Percentiles rank a stretch among this genome's conserved stretches.
These are phyloP conservation scores for Chalcosyrphus nemorum DNA, from an alignment of 2,888 invertebrate genomes.

Conservation along the genomic window DNA sequence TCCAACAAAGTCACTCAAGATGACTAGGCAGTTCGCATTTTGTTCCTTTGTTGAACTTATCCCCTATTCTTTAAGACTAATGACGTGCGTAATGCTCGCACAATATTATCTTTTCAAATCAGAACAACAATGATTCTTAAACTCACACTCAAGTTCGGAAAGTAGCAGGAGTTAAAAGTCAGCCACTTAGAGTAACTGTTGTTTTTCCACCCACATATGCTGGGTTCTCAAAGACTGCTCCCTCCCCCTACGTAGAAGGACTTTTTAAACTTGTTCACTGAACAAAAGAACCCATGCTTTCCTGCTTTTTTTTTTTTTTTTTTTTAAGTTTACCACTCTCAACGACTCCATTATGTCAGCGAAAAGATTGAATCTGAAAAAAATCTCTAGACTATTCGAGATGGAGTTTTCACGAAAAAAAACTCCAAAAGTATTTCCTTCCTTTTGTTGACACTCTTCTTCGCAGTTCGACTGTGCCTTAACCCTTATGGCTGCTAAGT, in stretches of 20 bases:
- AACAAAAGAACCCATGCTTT: conserved; percentile 37
- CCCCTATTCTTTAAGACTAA: not conserved
- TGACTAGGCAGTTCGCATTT: not conserved
- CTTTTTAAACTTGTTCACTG: conserved; percentile 34
- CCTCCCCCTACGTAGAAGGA: not conserved
- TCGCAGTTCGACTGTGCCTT: conserved; percentile 8
- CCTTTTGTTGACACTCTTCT: conserved; percentile 59
- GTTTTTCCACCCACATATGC: conserved; percentile 57
- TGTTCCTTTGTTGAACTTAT: conserved; percentile 19
- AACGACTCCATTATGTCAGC: conserved; percentile 54
- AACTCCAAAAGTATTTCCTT: conserved; percentile 54
- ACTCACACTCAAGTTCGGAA: not conserved
- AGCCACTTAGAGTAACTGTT: conserved; percentile 59
- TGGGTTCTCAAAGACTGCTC: conserved; percentile 33
- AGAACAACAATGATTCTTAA: conserved; percentile 15
- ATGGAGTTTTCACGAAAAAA: conserved; percentile 43
- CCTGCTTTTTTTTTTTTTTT: too few species aligned
- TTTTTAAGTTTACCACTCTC: conserved; percentile 53
- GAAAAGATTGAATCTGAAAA: conserved; percentile 22
- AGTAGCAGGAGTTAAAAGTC: conserved; percentile 36
- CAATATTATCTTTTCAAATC: conserved; percentile 8
- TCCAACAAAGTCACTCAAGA: conserved; percentile 15
- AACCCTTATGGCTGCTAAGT: conserved; percentile 39
- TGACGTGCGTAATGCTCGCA: not conserved
- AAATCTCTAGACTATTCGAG: conserved; percentile 14